Base-by-base conservation (phyloP, 2,113 vertebrate species). In the Gavia stellata region DNA sequence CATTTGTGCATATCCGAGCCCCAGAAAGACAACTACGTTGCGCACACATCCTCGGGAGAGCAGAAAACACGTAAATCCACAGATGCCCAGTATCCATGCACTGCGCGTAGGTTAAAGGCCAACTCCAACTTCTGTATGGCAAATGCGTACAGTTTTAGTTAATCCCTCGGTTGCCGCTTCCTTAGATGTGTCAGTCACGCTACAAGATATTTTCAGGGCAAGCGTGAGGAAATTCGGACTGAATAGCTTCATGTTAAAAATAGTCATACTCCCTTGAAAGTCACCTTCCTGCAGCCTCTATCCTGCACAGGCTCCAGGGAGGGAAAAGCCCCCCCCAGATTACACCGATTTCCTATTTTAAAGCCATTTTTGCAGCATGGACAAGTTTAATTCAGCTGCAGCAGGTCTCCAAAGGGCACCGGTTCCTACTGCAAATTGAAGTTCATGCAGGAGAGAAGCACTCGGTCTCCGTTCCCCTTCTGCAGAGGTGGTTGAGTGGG, bases 1-100 rank as follows among this genome's bases (percentile, higher is more conserved):
- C 16, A 5, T 53, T 14, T 29, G 17, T 11, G 49, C 6, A n/a
- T 26, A 26, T 24, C 49, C 19, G 17, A 63, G n/a, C 20, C 25
- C 58, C 67, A 65, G 31, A 18, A 10, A 24, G 42, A 65, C 18
- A 29, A 25, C 40, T 8, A 2, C 4, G 1, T 14, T 3, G 28
- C 3, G 1, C 23, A 6, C 36, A 10, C 1, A 0, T 38, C 58
- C 66, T 34, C 13, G 2, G 52, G 52, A 36, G 33, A n/a, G 47
- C 66, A 61, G 24, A 42, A 55, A 55, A 16, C 40, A 18, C 24
- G 2, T 0, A 12, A 38, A 61, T 8, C 28, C 61, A 18, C 13
- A 13, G 26, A 12, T 11, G 44, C 23, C 29, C 65, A 21, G 17
- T 11, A 36, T 17, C 77, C 9, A 12, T 0, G 3, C 38, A 9